Percentiles rank a stretch among this genome's conserved stretches.
phyloP scores from a whole-genome alignment of 2,797 vertebrate genomes.

The Macropus fuliginosus region DNA sequence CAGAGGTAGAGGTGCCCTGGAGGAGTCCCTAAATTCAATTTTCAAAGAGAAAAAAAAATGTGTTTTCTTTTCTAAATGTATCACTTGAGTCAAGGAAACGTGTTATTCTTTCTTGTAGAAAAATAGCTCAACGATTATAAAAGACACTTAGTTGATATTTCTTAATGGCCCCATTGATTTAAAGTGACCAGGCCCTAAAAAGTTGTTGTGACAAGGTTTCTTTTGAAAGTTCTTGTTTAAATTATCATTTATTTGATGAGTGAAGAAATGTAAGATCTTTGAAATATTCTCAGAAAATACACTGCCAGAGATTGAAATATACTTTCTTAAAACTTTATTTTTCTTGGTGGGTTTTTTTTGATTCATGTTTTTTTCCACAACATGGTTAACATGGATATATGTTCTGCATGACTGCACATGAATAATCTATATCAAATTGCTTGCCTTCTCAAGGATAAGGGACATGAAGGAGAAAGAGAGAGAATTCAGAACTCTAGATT shows the following conservation, averaged over 20 bases:
- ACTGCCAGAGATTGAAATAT: background rate
- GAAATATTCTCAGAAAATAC: background rate
- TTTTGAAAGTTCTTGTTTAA: conserved; percentile 92
- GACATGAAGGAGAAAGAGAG: background rate
- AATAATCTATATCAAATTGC: background rate
- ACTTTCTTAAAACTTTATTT: background rate
- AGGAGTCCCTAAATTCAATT: background rate
- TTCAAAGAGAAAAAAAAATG: conserved; percentile 89
- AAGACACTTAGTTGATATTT: conserved; percentile 87
- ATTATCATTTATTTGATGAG: conserved; percentile 93
- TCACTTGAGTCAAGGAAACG: conserved; percentile 95
- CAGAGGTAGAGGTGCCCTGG: background rate
- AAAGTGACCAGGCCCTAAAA: conserved; percentile 90
- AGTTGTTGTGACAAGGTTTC: conserved; percentile 90
- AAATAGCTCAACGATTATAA: conserved; percentile 95
- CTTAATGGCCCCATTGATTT: conserved; percentile 88
- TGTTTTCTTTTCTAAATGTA: conserved; percentile 93
- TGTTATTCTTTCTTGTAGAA: conserved; percentile 96
- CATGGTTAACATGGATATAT: background rate
- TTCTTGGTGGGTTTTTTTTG: background rate
- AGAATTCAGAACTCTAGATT: background rate
- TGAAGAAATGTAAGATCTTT: conserved; percentile 80
- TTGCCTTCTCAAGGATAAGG: background rate
- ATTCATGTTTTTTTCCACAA: background rate
- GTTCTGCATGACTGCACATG: background rate